phyloP scores from a whole-genome alignment of 2,888 invertebrate genomes.

The Pristionchus mayeri region DNA sequence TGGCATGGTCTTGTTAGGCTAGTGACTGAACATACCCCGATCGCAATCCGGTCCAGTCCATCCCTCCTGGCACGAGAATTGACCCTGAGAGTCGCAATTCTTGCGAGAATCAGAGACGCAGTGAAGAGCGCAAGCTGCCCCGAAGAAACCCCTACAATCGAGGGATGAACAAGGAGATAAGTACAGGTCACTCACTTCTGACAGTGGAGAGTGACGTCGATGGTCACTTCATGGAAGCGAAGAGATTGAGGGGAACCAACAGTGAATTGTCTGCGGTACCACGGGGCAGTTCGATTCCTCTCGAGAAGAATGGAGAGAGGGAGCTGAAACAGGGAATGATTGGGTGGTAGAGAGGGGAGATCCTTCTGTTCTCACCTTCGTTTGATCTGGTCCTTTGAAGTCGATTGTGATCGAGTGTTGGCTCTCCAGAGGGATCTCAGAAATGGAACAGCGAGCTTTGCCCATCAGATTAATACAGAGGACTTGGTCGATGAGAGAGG shows the following conservation, averaged over 20 bases:
- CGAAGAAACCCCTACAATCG: constrained; percentile 4
- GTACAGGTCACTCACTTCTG: neutral
- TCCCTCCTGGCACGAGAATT: neutral
- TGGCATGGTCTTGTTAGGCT: too few relatives aligned
- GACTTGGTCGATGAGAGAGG: neutral
- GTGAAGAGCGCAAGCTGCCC: neutral
- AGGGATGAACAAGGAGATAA: too few relatives aligned
- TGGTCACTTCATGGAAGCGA: neutral
- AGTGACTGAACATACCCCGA: neutral
- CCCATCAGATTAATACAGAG: neutral
- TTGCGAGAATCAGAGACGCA: neutral
- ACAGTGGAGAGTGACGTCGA: neutral
- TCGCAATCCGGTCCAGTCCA: neutral
- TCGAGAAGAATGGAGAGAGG: neutral
- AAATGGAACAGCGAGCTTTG: neutral
- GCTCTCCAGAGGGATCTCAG: neutral
- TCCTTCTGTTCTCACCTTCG: neutral
- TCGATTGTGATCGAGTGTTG: neutral
- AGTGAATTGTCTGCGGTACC: neutral
- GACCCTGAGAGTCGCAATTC: neutral
- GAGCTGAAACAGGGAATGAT: neutral
- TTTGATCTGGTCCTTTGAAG: neutral
- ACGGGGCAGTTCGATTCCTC: neutral
- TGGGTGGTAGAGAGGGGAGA: too few relatives aligned
- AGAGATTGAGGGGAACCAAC: neutral